Conservation (phyloP, 2,888 invertebrate genomes). For the Endotricha flammealis region DNA sequence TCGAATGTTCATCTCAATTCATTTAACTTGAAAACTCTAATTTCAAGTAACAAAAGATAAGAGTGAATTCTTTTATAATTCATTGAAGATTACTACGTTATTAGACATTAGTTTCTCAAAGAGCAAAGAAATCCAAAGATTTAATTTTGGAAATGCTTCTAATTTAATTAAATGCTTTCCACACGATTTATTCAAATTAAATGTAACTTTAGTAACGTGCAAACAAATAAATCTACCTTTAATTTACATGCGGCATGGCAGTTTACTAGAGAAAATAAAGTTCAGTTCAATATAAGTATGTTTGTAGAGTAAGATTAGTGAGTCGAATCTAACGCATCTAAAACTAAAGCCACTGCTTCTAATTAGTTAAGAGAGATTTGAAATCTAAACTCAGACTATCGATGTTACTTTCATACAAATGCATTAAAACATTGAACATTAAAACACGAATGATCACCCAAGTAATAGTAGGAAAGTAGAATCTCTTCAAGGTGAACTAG, state of each 20-base stretch:
- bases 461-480: slow-evolving; percentile 61
- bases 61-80: not conserved
- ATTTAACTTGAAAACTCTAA: not conserved
- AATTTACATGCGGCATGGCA: slow-evolving; percentile 68
- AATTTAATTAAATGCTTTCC: slow-evolving; percentile 33
- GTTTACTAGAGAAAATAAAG: slow-evolving; percentile 50
- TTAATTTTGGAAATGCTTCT: slow-evolving; percentile 22
- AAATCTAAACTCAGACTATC: slow-evolving; percentile 45
- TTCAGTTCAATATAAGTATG: slow-evolving; percentile 38
- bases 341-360: slow-evolving; percentile 45
- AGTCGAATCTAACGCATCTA: slow-evolving; percentile 50
- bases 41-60: not conserved
- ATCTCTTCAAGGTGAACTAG: slow-evolving; percentile 57
- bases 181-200: slow-evolving; percentile 31
- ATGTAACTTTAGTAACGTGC: slow-evolving; percentile 52
- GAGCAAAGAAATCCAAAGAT: slow-evolving; percentile 20
- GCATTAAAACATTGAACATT: slow-evolving; percentile 55
- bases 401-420: slow-evolving; percentile 40
- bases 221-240: slow-evolving; percentile 57
- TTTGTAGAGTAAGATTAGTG: slow-evolving; percentile 59
- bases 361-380: slow-evolving; percentile 32
- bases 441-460: slow-evolving; percentile 51
- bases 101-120: slow-evolving; percentile 3
- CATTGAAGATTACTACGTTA: slow-evolving; percentile 1
- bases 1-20: not conserved